Percentiles rank a stretch among this genome's conserved stretches.
Conservation (phyloP, 2,888 invertebrate genomes). For the Hemistola chrysoprasaria region DNA sequence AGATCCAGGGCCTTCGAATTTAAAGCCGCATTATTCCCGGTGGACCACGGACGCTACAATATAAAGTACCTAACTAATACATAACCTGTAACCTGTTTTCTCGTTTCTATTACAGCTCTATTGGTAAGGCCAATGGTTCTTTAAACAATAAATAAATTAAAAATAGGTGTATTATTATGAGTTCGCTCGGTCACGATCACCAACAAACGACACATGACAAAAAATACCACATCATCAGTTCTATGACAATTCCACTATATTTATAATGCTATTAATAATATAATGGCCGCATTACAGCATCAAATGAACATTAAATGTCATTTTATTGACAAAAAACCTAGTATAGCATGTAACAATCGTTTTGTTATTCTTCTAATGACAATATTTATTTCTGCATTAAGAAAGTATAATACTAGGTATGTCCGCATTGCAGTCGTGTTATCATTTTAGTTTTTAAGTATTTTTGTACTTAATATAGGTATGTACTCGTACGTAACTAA, state of each 20-base stretch:
- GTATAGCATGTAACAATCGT: slow-evolving; percentile 44
- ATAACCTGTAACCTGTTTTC: no score
- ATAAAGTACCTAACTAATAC: no score
- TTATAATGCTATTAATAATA: slow-evolving; percentile 78
- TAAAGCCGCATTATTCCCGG: no score
- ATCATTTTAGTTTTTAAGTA: slow-evolving; percentile 47
- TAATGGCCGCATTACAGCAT: slow-evolving; percentile 64
- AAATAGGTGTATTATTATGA: no score
- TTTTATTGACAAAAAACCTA: slow-evolving; percentile 64
- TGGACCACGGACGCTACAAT: no score
- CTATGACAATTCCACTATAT: slow-evolving; percentile 66
- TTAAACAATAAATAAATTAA: no score
- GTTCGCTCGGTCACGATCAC: no score
- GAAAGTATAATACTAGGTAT: slow-evolving; percentile 31
- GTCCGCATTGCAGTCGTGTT: slow-evolving; percentile 44
- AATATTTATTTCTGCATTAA: slow-evolving; percentile 69
- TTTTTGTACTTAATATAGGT: no score
- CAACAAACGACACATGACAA: slow-evolving; percentile 64
- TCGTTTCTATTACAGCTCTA: no score
- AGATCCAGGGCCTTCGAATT: no score
- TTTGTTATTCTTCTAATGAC: slow-evolving; percentile 51
- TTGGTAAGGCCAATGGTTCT: no score
- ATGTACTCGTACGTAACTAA: no score
- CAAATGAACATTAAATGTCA: slow-evolving; percentile 70
- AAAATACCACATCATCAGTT: slow-evolving; percentile 63